Evolutionary conservation across 2,888 invertebrate species (phyloP), one percentile per base, ranked within the genome.

Genomic region (Cotesia congregata): DNA sequence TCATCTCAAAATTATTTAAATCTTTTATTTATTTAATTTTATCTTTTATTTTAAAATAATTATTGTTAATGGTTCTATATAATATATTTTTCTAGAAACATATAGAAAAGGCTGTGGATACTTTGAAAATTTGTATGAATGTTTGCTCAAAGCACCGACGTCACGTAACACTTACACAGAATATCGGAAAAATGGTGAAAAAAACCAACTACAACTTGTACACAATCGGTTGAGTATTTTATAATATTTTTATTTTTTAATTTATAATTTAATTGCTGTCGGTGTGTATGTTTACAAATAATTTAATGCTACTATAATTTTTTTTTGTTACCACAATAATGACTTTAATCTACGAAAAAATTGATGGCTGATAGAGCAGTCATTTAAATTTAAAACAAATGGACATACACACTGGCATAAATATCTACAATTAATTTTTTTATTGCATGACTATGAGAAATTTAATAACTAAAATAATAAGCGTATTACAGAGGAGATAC

Each of bases 101-200:
- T 83, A 95, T 97, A 78, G 92, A 92, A 79, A 90, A 92, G 77
- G 96, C 97, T 0, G 92, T 94, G 0, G 92, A 93, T 39, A 93
- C 95, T 9, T 90, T 97, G 72, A 97, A 96, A 88, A 91, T 92
- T 74, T 94, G 96, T 76, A 91, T 97, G 74, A 90, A 92, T n/a
- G 93, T 97, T 0, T 97, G 97, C 87, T 93, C 94, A 84, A 91
- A 92, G 72, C 92, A 92, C 81, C 91, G 95, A 60, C 92, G 92
- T 83, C 94, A 93, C 85, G 93, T 91, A 75, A 93, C 95, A 0
- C 90, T 97, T 60, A 93, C 95, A 0, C 95, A 96, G 85, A 94
- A 94, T 30, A 90, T 97, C 78, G 95, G 96, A n/a, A 95, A 95
- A 86, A 95, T 96, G 85, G 93, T 93, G 83, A 94, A 93, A 90